Evolutionary conservation across 2,797 vertebrate genomes (phyloP), one percentile per base, ranked within the genome.

Genomic region (Rhodeus uyekii): DNA sequence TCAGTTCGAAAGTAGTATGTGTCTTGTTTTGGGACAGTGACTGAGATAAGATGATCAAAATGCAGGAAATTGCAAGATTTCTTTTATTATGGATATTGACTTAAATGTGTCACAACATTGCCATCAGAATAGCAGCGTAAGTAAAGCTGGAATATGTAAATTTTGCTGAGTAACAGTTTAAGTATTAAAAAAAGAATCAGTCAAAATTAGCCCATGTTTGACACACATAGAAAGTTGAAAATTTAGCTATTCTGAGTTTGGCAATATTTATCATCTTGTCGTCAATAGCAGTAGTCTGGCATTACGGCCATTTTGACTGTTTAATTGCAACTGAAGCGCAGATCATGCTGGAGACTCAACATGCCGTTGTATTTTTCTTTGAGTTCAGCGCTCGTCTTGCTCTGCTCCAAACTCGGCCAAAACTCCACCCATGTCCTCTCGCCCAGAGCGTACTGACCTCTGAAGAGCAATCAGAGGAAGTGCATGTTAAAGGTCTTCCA

Each of bases 401-500:
- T 78, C n/a, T 78, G 9, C 16, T 50, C 34, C 46, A 39, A 22
- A 13, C 46, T 78, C 34, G 76, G 76, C 63, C 76, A 78, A 24
- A 67, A 50, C 48, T 78, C 76, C 34, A 78, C 10, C 76, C 63
- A 78, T 0, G 76, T 78, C 16, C 76, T 78, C 34, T 78, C 76
- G 7, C 76, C 72, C n/a, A 74, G 22, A 74, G 34, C 34, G 18
- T 74, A 74, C 29, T 16, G 39, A 46, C 4, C 2, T 0, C 63
- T 78, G n/a, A 44, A 5, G 32, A 50, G 48, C 2, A 24, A 65
- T 6, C 61, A 48, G 58, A 63, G 18, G 32, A 46, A 76, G 19
- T 6, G 3, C 27, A 8, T 19, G 39, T 63, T 32, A 61, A n/a
- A 22, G 7, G 1, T 12, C 13, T 63, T 46, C 68, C 27, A 68